phyloP scores from a whole-genome alignment of 2,797 vertebrate genomes.

The Sebastes jordani region DNA sequence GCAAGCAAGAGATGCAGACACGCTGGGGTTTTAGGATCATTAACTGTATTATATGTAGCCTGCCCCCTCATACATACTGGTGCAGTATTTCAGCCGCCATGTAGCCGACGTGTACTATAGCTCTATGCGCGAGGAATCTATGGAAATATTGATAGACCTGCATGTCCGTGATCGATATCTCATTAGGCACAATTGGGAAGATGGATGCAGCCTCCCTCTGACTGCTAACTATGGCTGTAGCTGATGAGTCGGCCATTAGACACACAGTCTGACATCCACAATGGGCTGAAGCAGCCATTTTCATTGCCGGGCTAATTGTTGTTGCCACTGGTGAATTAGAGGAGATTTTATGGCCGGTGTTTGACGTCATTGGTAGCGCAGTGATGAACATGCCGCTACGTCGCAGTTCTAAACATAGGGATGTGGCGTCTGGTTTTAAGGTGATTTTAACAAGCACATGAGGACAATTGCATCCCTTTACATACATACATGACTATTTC shows the following conservation, averaged over 20 bases:
- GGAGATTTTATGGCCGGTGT: slow-evolving; percentile 48
- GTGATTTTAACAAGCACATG: background rate
- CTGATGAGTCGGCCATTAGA: slow-evolving; percentile 69
- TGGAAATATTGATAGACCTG: slow-evolving; percentile 66
- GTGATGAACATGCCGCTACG: slow-evolving; percentile 8
- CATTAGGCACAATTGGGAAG: slow-evolving; percentile 78
- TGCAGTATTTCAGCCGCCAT: slow-evolving; percentile 43
- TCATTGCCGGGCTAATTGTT: slow-evolving; percentile 59
- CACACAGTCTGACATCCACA: slow-evolving; percentile 55
- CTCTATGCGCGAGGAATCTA: slow-evolving; percentile 43
- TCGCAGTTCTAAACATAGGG: background rate
- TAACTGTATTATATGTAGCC: slow-evolving; percentile 30
- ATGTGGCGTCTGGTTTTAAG: background rate
- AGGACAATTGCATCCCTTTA: background rate
- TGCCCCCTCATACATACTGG: background rate
- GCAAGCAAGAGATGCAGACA: background rate
- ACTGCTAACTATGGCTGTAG: slow-evolving; percentile 50
- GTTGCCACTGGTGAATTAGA: slow-evolving; percentile 64
- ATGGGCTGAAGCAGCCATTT: slow-evolving; percentile 56
- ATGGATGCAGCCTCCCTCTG: slow-evolving; percentile 65
- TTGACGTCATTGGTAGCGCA: slow-evolving; percentile 6
- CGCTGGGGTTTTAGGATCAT: slow-evolving; percentile 9
- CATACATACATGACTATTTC: background rate
- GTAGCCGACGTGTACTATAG: slow-evolving; percentile 19
- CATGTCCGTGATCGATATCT: slow-evolving; percentile 77